Conservation (phyloP, 2,888 invertebrate genomes). For the Ochropleura plecta region DNA sequence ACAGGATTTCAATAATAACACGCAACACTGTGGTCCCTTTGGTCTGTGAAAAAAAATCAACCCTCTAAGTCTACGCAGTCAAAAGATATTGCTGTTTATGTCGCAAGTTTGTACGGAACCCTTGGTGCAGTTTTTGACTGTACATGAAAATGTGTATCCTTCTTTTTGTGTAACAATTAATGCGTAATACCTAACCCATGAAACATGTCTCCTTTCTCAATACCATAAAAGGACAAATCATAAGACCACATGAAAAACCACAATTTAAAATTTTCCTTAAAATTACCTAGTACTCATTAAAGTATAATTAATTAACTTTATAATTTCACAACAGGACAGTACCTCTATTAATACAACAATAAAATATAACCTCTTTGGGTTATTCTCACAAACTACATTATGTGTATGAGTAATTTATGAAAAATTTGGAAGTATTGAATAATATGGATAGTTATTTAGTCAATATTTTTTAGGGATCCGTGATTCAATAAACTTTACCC, state of each 20-base stretch:
- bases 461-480: no score
- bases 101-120: no score
- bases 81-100: no score
- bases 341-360: constrained; percentile 2
- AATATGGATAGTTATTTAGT: no score
- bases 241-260: background rate
- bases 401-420: background rate
- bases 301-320: background rate
- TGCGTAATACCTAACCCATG: background rate
- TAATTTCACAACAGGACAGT: background rate
- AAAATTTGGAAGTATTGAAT: background rate
- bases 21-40: no score
- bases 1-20: no score
- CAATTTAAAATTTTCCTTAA: constrained; percentile 7
- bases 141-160: no score
- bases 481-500: no score
- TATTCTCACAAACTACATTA: no score
- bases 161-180: background rate
- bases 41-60: no score
- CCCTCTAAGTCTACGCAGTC: no score
- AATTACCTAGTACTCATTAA: background rate
- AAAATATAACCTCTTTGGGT: background rate
- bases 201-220: background rate
- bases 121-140: no score
- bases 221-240: background rate